Evolutionary conservation across 2,888 invertebrate genomes (phyloP), one percentile per base, ranked within the genome.

Genomic region (Agrochola lota): DNA sequence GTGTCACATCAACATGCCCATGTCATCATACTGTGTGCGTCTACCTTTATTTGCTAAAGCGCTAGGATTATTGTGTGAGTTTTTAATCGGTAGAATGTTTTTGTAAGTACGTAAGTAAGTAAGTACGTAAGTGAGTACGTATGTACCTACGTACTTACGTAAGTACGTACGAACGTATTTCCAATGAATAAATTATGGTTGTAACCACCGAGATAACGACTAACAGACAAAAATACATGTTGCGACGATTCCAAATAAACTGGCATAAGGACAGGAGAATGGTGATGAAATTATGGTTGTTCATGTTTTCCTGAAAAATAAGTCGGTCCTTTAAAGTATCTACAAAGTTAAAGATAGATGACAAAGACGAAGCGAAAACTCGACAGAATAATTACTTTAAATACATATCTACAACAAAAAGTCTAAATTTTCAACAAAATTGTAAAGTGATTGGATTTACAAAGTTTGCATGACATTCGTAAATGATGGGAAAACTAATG

Each of bases 21-120:
- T 71, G 81, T 73, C 74, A 73, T 78, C 70, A 72, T n/a, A n/a
- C 26, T 70, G 52, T 64, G 64, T 62, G 17, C 7, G 12, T 63
- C 40, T 73, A 55, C 43, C 60, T 68, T 64, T 74, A 77, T 80
- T 71, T 59, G 20, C 43, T 43, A 52, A 78, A 68, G 12, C 46
- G 23, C 43, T 40, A 60, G 57, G 64, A 77, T 78, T 81, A 62
- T 43, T 55, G 46, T 43, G 15, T 15, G 15, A 71, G 12, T 8
- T 71, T 17, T 62, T 62, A 63, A 71, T 57, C 35, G 23, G 20
- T 46, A 15, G 4, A 75, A 35, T 20, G 5, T 40, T 9, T 67
- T 30, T 7, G 7, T 30, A 30, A 30, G 20, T 6, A n/a, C 15
- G 26, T 30, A 30, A 26, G 17, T 30, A 8, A 12, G 17, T 30